Evolutionary conservation across 2,113 vertebrate species (phyloP).

Genomic region (Cyprinodon brontotheroides): DNA sequence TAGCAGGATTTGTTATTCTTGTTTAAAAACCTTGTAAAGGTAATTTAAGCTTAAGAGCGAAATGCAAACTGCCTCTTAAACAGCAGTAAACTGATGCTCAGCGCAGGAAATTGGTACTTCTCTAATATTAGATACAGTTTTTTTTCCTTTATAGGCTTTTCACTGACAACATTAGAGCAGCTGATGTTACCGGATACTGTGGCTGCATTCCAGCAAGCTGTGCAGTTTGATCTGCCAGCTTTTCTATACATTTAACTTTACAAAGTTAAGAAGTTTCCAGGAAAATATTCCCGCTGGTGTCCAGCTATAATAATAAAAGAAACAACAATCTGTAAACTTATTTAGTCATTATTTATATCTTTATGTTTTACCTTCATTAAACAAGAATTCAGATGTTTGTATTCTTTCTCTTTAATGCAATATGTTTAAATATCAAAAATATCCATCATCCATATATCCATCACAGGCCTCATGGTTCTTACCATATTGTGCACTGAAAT

Average conservation of each 20-base stretch:
- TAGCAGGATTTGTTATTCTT: slow-evolving; percentile 19
- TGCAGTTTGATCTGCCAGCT: not conserved
- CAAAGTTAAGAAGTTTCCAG: not conserved
- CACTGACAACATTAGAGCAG: slow-evolving; percentile 18
- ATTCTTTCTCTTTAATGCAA: not conserved
- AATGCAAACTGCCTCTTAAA: slow-evolving; percentile 48
- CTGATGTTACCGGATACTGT: not conserved
- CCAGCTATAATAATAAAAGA: not conserved
- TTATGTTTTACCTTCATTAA: not conserved
- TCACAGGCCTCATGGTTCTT: not conserved
- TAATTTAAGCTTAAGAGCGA: slow-evolving; percentile 37
- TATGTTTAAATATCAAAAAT: not conserved
- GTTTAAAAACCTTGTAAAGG: slow-evolving; percentile 26
- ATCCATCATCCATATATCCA: not conserved
- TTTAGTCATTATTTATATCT: not conserved
- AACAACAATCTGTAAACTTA: not conserved
- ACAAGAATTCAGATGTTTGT: not conserved
- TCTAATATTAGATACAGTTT: slow-evolving; percentile 59
- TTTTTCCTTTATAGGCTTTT: slow-evolving; percentile 31
- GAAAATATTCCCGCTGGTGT: not conserved
- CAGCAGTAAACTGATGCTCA: slow-evolving; percentile 41
- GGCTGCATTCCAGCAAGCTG: not conserved
- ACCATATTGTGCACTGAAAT: too few relatives aligned
- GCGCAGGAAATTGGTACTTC: slow-evolving; percentile 25
- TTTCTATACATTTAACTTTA: not conserved